phyloP scores from a whole-genome alignment of 2,888 invertebrate genomes.

The Drosophila mimetica region DNA sequence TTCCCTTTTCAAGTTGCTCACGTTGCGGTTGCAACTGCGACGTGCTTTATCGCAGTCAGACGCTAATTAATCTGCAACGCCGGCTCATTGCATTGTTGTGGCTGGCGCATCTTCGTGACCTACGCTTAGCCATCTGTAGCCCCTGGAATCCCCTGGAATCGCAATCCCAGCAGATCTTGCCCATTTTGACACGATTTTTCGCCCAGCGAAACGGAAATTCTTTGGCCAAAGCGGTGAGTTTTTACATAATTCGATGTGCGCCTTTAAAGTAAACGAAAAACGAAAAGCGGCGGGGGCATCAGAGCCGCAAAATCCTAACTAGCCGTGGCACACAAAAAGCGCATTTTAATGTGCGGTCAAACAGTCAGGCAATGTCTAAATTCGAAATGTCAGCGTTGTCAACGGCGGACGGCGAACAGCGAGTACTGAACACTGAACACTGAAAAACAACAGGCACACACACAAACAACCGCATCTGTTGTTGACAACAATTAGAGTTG shows the following conservation, averaged over 20 bases:
- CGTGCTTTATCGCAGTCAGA: conserved; percentile 70
- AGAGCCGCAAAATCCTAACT: conserved; percentile 30
- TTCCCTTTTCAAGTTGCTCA: conserved; percentile 24
- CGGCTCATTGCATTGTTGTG: conserved; percentile 52
- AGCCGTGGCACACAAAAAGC: conserved; percentile 70
- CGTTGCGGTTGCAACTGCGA: conserved; percentile 50
- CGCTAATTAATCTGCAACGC: conserved; percentile 75
- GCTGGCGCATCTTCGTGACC: conserved; percentile 64
- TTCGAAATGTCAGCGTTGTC: conserved; percentile 76
- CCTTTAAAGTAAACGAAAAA: neutral
- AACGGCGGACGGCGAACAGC: conserved; percentile 60
- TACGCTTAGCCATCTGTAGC: conserved; percentile 23
- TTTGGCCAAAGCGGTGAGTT: conserved; percentile 30
- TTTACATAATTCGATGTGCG: conserved; percentile 59
- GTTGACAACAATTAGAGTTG: conserved; percentile 64
- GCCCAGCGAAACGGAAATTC: conserved; percentile 62
- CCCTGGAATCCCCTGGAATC: neutral
- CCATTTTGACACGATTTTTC: conserved; percentile 62
- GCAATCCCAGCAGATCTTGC: neutral
- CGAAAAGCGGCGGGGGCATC: too few species aligned
- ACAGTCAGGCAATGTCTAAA: conserved; percentile 76
- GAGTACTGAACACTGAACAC: conserved; percentile 14
- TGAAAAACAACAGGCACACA: conserved; percentile 23
- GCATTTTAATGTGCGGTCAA: conserved; percentile 75
- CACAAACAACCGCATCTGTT: conserved; percentile 23